Conservation (phyloP, 2,113 vertebrate species). For the Dasypus novemcinctus region DNA sequence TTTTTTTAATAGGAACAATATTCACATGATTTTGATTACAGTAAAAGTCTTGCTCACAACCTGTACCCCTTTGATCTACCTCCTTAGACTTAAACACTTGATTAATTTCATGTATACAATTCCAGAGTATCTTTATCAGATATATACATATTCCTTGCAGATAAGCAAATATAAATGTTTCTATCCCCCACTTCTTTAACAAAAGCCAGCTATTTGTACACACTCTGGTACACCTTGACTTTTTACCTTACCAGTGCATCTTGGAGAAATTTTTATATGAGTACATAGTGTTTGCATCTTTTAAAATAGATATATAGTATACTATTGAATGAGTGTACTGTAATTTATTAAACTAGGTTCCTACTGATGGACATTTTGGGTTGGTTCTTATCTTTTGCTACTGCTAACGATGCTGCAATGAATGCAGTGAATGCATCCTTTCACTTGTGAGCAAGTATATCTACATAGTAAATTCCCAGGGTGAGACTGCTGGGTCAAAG, state of each 20-base stretch:
- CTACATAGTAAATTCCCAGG: not conserved
- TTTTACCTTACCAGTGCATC: not conserved
- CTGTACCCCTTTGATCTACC: not conserved
- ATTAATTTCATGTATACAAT: not conserved
- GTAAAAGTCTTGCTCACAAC: not conserved
- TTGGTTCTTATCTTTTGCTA: not conserved
- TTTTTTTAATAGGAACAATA: not conserved
- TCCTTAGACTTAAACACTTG: not conserved
- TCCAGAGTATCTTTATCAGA: not conserved
- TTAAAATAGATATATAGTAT: not conserved
- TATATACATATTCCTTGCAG: not conserved
- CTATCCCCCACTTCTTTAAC: not conserved
- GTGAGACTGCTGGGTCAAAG: not conserved
- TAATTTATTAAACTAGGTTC: not conserved
- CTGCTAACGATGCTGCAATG: not conserved
- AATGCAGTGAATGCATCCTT: not conserved
- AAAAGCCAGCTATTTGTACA: not conserved
- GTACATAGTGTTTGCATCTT: not conserved
- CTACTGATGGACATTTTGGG: not conserved
- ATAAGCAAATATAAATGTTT: not conserved
- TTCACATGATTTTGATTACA: not conserved
- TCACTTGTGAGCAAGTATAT: not conserved
- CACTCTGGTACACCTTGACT: not conserved
- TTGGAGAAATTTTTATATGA: conserved; percentile 11
- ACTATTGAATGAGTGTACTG: not conserved